These are phyloP conservation scores for Alcedo quadribrachys DNA, from an alignment of 2,797 vertebrate species.

Conservation along the genomic window DNA sequence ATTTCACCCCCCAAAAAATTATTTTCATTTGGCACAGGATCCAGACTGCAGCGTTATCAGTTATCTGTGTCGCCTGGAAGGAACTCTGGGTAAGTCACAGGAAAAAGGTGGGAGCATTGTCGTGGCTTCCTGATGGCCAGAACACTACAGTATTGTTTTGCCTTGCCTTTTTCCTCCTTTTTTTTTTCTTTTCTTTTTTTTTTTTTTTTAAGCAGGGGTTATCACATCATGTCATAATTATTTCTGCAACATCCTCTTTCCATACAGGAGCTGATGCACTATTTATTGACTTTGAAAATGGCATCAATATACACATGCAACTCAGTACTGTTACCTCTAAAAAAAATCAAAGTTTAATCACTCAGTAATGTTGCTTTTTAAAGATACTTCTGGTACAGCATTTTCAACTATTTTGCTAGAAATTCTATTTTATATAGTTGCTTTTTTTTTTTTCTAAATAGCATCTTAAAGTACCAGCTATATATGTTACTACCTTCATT, in stretches of 20 bases:
- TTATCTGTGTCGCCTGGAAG: slow-evolving; percentile 93
- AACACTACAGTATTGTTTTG: slow-evolving; percentile 82
- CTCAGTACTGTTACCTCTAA: background rate
- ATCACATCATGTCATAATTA: slow-evolving; percentile 75
- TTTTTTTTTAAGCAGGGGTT: slow-evolving; percentile 16
- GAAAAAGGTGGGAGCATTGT: slow-evolving; percentile 99
- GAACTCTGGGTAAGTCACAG: slow-evolving; percentile 93
- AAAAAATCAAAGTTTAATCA: background rate
- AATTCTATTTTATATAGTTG: background rate
- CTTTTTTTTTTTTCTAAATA: background rate
- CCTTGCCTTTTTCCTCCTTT: slow-evolving; percentile 72
- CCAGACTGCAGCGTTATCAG: slow-evolving; percentile 71
- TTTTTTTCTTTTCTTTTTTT: background rate
- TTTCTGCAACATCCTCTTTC: slow-evolving; percentile 82
- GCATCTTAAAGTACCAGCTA: background rate
- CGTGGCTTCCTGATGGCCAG: slow-evolving; percentile 88
- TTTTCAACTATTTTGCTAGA: background rate
- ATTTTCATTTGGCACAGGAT: slow-evolving; percentile 74
- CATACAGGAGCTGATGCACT: slow-evolving; percentile 66
- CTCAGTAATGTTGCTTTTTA: background rate
- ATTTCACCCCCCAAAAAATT: slow-evolving; percentile 31
- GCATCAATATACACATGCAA: slow-evolving; percentile 22
- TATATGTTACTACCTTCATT: background rate
- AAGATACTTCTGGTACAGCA: background rate
- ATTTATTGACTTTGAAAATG: slow-evolving; percentile 75